Conservation (phyloP, 2,888 invertebrate species). For the Lasiommata megera region DNA sequence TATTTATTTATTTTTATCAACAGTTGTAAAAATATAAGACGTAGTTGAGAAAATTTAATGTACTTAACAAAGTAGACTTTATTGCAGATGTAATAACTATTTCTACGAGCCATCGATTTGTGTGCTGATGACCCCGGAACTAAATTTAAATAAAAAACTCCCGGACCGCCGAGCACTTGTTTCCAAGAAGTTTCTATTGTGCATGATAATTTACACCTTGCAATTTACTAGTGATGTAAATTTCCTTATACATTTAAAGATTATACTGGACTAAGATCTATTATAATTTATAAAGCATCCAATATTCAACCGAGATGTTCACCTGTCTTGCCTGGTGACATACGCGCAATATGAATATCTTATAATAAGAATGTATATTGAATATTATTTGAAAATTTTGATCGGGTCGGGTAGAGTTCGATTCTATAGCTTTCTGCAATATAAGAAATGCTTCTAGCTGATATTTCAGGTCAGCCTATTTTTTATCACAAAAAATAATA, state of each 20-base stretch:
- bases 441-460: too few relatives aligned
- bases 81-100: background rate
- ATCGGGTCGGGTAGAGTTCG: too few relatives aligned
- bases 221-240: slow-evolving; percentile 36
- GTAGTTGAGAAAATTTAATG: background rate
- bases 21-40: background rate
- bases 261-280: background rate
- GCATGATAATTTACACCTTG: slow-evolving; percentile 47
- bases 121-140: slow-evolving; percentile 25
- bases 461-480: too few relatives aligned
- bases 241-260: background rate
- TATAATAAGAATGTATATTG: too few relatives aligned
- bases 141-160: slow-evolving; percentile 20
- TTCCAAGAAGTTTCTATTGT: slow-evolving; percentile 41
- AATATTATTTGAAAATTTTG: too few relatives aligned
- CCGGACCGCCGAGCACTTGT: slow-evolving; percentile 16
- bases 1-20: too few relatives aligned
- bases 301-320: background rate
- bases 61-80: background rate
- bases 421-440: too few relatives aligned
- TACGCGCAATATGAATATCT: too few relatives aligned
- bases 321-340: too few relatives aligned
- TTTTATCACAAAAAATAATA: too few relatives aligned
- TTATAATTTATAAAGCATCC: background rate
- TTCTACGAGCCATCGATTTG: slow-evolving; percentile 8